Evolutionary conservation across 1,140 invertebrate genomes (phyloP).

Genomic region (Drosophila sulfurigaster): DNA sequence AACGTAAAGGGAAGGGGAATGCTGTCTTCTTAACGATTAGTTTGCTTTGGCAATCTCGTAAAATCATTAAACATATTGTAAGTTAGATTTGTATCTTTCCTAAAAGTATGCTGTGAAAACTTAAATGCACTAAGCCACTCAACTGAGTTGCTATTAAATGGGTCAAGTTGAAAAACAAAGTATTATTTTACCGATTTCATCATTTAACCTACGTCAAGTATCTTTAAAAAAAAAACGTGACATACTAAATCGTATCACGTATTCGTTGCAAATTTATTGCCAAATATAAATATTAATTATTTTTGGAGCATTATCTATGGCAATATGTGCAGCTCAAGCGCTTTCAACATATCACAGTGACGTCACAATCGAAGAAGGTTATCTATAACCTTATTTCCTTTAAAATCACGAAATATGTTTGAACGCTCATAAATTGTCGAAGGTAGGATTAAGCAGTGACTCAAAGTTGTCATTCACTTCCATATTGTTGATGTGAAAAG

Average conservation of each 20-base stretch:
- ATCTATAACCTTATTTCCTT: conserved; percentile 30
- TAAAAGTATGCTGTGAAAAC: conserved; percentile 37
- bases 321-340: conserved; percentile 16
- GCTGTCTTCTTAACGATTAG: background rate
- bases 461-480: conserved; percentile 52
- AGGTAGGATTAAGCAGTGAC: conserved; percentile 24
- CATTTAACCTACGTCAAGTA: background rate
- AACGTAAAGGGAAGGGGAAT: background rate
- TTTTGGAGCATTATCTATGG: conserved; percentile 36
- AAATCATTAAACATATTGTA: background rate
- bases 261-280: conserved; percentile 35
- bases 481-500: conserved; percentile 66
- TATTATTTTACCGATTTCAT: conserved; percentile 4
- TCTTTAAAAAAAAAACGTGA: background rate
- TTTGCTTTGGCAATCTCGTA: too few species aligned
- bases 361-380: conserved; percentile 35
- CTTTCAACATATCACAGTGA: conserved; percentile 12
- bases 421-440: conserved; percentile 51
- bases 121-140: background rate
- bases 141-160: background rate
- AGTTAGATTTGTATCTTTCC: background rate
- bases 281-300: conserved; percentile 51
- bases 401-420: conserved; percentile 13
- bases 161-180: background rate
- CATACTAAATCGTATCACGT: conserved; percentile 21